Evolutionary conservation across 2,797 vertebrate genomes (phyloP).

Genomic region (Sebastiscus tertius): DNA sequence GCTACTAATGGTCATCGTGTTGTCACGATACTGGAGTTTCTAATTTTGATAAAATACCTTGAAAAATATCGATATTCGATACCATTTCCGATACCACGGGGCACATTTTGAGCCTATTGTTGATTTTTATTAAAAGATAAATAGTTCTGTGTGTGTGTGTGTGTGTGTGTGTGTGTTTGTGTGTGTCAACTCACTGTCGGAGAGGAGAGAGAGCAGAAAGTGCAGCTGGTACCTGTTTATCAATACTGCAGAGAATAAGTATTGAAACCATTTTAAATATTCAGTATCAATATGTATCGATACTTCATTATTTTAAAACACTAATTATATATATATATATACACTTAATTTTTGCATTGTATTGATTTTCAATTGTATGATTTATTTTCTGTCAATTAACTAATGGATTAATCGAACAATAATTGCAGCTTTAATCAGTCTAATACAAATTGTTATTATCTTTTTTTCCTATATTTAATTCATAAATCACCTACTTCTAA

Average conservation of each 20-base stretch:
- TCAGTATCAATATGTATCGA: no score
- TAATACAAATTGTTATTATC: neutral
- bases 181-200: neutral
- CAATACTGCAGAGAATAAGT: neutral
- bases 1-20: neutral
- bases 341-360: neutral
- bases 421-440: neutral
- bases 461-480: neutral
- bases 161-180: no score
- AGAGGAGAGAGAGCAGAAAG: neutral
- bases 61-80: neutral
- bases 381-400: neutral
- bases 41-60: neutral
- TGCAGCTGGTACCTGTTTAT: neutral
- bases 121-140: neutral
- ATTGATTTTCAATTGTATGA: neutral
- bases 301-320: no score
- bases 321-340: no score
- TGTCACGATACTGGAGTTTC: neutral
- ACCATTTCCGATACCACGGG: neutral
- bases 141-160: neutral
- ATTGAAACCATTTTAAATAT: neutral
- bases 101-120: no score
- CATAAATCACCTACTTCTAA: neutral
- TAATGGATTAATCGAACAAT: neutral